Evolutionary conservation across 2,888 invertebrate genomes (phyloP).

Genomic region (Temnothorax ravouxi): DNA sequence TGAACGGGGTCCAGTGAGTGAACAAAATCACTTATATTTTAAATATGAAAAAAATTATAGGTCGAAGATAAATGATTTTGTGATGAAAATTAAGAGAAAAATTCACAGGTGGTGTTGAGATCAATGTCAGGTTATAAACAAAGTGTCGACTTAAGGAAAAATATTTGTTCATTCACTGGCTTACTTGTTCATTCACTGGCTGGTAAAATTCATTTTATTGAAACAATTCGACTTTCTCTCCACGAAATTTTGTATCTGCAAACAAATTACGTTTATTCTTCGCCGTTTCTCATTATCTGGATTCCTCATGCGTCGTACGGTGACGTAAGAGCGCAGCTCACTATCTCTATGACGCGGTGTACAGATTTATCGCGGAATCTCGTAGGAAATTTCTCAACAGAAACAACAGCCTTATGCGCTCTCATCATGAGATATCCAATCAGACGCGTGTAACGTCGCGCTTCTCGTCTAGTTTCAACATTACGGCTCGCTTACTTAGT

Average conservation of each 20-base stretch:
- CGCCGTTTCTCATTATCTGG: not conserved
- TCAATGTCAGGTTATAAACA: too few relatives aligned
- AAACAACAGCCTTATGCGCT: slow-evolving; percentile 17
- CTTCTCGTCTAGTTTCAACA: slow-evolving; percentile 14
- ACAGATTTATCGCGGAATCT: slow-evolving; percentile 29
- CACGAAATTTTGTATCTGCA: not conserved
- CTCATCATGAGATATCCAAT: slow-evolving; percentile 42
- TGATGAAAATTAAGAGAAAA: too few relatives aligned
- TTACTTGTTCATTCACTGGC: too few relatives aligned
- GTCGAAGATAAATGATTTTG: too few relatives aligned
- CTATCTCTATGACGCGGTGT: too few relatives aligned
- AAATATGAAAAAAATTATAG: too few relatives aligned
- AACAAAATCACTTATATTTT: too few relatives aligned
- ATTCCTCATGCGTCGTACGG: not conserved
- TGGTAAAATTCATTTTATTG: slow-evolving; percentile 18
- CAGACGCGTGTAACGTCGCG: slow-evolving; percentile 20
- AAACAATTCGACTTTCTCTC: not conserved
- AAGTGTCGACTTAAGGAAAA: too few relatives aligned
- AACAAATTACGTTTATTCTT: not conserved
- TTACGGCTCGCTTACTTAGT: slow-evolving; percentile 44
- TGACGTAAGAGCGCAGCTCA: not conserved
- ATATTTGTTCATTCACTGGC: too few relatives aligned
- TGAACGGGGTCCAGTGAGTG: too few relatives aligned
- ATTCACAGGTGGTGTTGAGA: too few relatives aligned
- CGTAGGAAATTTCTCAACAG: slow-evolving; percentile 4